A percentile compares a stretch with the other conserved stretches of the same genome.
phyloP scores from a whole-genome alignment of 1,140 invertebrate species.

The Trinorchestia longiramus region DNA sequence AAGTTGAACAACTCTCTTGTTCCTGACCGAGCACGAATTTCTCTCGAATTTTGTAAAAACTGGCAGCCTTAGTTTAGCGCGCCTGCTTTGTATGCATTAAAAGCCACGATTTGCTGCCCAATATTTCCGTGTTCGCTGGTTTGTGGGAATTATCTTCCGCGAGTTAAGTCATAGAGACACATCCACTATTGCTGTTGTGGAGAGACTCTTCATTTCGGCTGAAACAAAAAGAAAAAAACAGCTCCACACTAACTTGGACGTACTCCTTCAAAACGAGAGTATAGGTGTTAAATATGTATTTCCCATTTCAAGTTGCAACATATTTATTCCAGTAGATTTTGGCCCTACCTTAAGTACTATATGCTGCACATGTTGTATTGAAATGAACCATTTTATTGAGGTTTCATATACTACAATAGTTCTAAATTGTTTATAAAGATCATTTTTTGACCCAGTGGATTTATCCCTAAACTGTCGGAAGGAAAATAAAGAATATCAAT shows the following conservation, averaged over 20 bases:
- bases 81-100: conserved; percentile 7
- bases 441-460: too few species aligned
- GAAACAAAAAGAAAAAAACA: too few species aligned
- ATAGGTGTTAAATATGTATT: neutral
- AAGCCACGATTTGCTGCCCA: neutral
- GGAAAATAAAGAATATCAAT: too few species aligned
- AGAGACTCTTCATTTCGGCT: neutral
- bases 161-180: conserved; percentile 1
- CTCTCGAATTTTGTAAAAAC: conserved; percentile 1
- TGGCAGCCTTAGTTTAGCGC: neutral
- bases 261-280: neutral
- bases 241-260: neutral
- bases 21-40: neutral
- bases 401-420: too few species aligned
- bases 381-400: too few species aligned
- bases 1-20: neutral
- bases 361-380: neutral
- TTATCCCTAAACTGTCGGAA: too few species aligned
- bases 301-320: neutral
- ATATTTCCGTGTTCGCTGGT: neutral
- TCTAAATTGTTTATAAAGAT: too few species aligned
- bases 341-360: neutral
- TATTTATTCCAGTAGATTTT: neutral
- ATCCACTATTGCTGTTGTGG: neutral
- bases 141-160: neutral